phyloP scores from a whole-genome alignment of 2,113 vertebrate species.

The Anser cygnoides region DNA sequence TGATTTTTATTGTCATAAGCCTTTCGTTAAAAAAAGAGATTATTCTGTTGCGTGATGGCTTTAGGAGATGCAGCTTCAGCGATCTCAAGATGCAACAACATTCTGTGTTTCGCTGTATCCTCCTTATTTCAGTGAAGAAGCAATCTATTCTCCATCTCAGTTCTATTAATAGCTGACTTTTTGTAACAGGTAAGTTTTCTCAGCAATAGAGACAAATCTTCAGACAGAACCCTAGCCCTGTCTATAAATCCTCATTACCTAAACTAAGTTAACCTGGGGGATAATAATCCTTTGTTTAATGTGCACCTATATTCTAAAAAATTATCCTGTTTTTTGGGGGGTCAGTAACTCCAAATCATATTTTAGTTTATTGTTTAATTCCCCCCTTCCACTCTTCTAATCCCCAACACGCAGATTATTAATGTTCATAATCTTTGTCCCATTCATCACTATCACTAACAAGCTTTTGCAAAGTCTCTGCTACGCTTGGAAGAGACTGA shows the following conservation, averaged over 20 bases:
- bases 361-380: conserved; percentile 5
- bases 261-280: neutral
- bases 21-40: neutral
- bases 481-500: neutral
- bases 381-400: neutral
- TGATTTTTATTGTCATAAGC: neutral
- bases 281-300: neutral
- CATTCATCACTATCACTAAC: neutral
- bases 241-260: neutral
- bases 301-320: neutral
- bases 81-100: neutral
- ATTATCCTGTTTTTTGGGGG: neutral
- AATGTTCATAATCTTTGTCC: neutral
- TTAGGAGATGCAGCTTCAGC: neutral
- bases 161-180: neutral
- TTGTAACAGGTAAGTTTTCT: neutral
- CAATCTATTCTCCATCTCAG: neutral
- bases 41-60: neutral
- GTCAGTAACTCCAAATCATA: neutral
- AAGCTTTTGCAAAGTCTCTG: neutral
- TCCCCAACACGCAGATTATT: neutral
- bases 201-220: neutral
- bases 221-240: neutral
- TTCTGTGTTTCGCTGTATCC: neutral
- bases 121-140: neutral